Evolutionary conservation across 1,140 invertebrate genomes (phyloP), one percentile per base, ranked within the genome.

Genomic region (Andrena cerasifolii): DNA sequence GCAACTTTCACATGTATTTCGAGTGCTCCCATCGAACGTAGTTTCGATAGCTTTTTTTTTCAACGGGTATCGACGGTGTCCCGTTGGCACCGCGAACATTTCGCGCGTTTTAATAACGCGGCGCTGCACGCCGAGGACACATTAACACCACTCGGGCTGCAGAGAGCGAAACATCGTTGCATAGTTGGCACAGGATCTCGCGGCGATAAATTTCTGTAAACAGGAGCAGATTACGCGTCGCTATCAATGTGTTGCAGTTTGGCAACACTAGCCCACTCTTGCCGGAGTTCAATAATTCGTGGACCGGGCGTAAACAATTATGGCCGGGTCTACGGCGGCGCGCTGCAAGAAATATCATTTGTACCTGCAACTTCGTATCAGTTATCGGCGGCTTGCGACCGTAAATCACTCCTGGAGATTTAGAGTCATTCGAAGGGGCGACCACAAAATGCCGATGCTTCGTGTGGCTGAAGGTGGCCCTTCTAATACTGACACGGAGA

Each of bases 171-270:
- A 45, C 47, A 47, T 74, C 18, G 47, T 36, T 63, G 36, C 81
- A 78, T 83, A 83, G 79, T 83, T 82, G 80, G 81, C 81, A 82
- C 68, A 61, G 74, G 45, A 68, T 73, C 74, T 82, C 68, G 49
- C 59, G 51, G 61, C 75, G 56, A 83, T 82, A 83, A 82, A 68
- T 83, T 84, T 84, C 76, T 74, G 77, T 83, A 76, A 83, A 83
- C 79, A 83, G 70, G 62, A 79, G 79, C 67, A 67, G 75, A 81
- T 83, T 82, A 83, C 59, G 79, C 65, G 65, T 61, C 80, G 65
- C 73, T 81, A 81, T 68, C 79, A 81, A 81, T 81, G 80, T 77
- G 59, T 68, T 54, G 73, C 45, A 82, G 72, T 61, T 82, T 81
- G 66, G 66, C 79, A 82, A 81, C 75, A 59, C 65, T 70, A 8